Conservation (phyloP, 2,888 invertebrate species). For the Mesorhabditis belari region DNA sequence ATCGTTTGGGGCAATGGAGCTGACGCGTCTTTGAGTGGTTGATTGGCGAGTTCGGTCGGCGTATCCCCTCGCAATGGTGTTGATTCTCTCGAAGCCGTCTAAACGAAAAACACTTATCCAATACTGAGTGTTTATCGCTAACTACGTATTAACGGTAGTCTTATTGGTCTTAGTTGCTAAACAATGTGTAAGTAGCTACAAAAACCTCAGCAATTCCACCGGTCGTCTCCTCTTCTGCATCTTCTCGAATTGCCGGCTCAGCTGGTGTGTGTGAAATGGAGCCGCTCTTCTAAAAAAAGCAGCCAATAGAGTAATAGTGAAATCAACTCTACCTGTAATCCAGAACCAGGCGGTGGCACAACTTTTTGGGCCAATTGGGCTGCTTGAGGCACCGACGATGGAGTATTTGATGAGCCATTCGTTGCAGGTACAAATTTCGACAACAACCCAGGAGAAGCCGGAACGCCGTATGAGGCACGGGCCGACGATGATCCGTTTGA, state of each 20-base stretch:
- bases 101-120: not conserved
- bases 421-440: slow-evolving; percentile 1
- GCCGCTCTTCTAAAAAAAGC: slow-evolving; percentile 31
- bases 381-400: not conserved
- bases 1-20: not conserved
- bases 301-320: not conserved
- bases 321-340: slow-evolving; percentile 1
- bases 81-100: not conserved
- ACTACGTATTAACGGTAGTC: too few species aligned
- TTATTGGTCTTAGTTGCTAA: too few species aligned
- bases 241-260: slow-evolving; percentile 50
- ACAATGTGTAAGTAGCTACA: too few species aligned
- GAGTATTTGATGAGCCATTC: not conserved
- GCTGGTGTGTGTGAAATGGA: slow-evolving; percentile 50
- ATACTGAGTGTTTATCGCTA: not conserved
- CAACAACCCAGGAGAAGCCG: slow-evolving; percentile 1
- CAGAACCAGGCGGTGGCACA: not conserved
- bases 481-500: slow-evolving; percentile 25
- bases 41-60: not conserved
- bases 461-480: slow-evolving; percentile 6
- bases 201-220: slow-evolving; percentile 8
- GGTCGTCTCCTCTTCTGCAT: slow-evolving; percentile 43
- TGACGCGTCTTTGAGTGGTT: not conserved
- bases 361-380: not conserved
- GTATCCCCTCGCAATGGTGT: not conserved